Conservation (phyloP, 2,797 vertebrate species). For the Astyanax mexicanus region DNA sequence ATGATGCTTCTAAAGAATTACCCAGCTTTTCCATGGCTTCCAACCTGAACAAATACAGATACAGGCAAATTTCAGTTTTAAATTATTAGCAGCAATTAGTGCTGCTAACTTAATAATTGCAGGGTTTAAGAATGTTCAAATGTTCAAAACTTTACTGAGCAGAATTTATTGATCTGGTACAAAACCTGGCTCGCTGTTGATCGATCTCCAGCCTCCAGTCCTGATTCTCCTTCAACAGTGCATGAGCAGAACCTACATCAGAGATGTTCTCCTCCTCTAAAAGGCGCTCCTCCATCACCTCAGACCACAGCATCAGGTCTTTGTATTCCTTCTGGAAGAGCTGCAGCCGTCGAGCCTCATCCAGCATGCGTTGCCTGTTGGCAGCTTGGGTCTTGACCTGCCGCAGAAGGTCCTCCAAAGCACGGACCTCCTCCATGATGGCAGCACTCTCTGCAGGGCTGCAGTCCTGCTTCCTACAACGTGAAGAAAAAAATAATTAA, state of each 20-base stretch:
- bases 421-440: slow-evolving; percentile 81
- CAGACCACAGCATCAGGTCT: slow-evolving; percentile 77
- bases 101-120: no score
- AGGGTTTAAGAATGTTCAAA: background rate
- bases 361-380: slow-evolving; percentile 64
- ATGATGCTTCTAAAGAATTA: slow-evolving; percentile 58
- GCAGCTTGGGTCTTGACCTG: slow-evolving; percentile 70
- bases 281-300: slow-evolving; percentile 74
- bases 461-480: slow-evolving; percentile 82
- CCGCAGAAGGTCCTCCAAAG: slow-evolving; percentile 80
- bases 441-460: slow-evolving; percentile 80
- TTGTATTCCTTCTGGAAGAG: slow-evolving; percentile 79
- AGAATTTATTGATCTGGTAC: background rate
- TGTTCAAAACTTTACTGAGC: background rate
- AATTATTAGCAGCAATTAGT: no score
- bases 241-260: slow-evolving; percentile 79
- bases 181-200: slow-evolving; percentile 81
- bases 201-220: slow-evolving; percentile 82
- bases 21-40: slow-evolving; percentile 70
- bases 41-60: slow-evolving; percentile 58
- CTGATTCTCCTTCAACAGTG: slow-evolving; percentile 78
- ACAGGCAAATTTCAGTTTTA: background rate
- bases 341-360: slow-evolving; percentile 70
- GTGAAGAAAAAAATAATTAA: no score
- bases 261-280: slow-evolving; percentile 73